Evolutionary conservation across 2,888 invertebrate species (phyloP).

Genomic region (Sepioteuthis lessoniana): DNA sequence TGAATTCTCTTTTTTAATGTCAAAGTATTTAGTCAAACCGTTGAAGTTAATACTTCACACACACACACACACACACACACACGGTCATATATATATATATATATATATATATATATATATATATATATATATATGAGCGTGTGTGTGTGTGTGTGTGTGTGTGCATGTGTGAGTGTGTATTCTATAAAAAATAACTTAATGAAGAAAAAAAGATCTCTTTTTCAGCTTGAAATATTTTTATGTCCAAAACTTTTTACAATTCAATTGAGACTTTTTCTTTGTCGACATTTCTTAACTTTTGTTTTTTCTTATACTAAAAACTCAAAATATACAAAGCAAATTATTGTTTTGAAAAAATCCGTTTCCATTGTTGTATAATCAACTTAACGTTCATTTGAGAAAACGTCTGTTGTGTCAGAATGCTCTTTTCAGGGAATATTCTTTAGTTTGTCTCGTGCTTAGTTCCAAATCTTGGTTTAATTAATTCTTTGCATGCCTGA

Average conservation of each 20-base stretch:
- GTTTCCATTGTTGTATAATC: neutral
- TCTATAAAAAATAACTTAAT: no score
- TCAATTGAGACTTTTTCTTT: constrained; percentile 16
- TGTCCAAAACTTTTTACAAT: neutral
- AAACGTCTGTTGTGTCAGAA: neutral
- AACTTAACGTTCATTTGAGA: neutral
- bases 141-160: no score
- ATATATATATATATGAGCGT: no score
- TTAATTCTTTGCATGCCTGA: constrained; percentile 33
- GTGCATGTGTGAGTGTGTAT: no score
- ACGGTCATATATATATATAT: no score
- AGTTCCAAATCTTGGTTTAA: neutral
- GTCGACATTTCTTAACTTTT: neutral
- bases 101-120: no score
- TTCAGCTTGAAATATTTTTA: neutral
- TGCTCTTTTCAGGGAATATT: neutral
- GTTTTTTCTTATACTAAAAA: neutral
- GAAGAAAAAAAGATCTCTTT: neutral
- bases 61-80: no score
- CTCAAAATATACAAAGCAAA: neutral
- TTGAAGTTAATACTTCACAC: no score
- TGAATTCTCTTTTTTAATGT: no score
- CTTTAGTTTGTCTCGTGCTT: neutral
- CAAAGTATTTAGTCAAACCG: no score
- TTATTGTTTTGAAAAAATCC: neutral